A percentile compares a stretch with the other conserved stretches of the same genome.
These are phyloP conservation scores for Halyomorpha halys DNA, from an alignment of 1,140 invertebrate genomes.

Conservation along the genomic window DNA sequence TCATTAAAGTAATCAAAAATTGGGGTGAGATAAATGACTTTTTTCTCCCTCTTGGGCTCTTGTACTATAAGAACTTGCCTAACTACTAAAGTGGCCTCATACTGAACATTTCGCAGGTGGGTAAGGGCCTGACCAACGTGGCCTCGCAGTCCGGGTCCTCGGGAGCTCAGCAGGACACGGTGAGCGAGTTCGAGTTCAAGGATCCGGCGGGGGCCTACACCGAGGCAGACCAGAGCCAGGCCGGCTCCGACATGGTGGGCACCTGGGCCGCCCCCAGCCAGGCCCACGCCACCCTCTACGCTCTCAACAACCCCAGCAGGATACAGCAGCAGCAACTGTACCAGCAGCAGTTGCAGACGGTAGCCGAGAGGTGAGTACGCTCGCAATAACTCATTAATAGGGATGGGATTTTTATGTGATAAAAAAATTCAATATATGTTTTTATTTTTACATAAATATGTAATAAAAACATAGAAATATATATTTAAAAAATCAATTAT, in stretches of 20 bases:
- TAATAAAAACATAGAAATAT: too few relatives aligned
- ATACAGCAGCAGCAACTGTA: constrained; percentile 6
- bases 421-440: too few relatives aligned
- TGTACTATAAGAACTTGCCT: too few relatives aligned
- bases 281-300: constrained; percentile 22
- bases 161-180: constrained; percentile 36
- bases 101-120: constrained; percentile 37
- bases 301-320: constrained; percentile 15
- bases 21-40: too few relatives aligned
- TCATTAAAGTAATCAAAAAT: too few relatives aligned
- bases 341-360: constrained; percentile 8
- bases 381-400: too few relatives aligned
- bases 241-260: constrained; percentile 30
- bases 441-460: too few relatives aligned
- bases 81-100: too few relatives aligned
- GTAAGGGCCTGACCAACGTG: constrained; percentile 46
- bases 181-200: constrained; percentile 58
- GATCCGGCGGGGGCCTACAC: constrained; percentile 32
- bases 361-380: constrained; percentile 7
- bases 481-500: too few relatives aligned
- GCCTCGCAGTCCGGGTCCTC: constrained; percentile 36
- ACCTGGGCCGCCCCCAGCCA: constrained; percentile 23
- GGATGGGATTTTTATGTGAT: too few relatives aligned
- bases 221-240: constrained; percentile 29
- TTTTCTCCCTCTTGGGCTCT: too few relatives aligned